Conservation (phyloP, 2,113 vertebrate genomes). For the Lota lota region DNA sequence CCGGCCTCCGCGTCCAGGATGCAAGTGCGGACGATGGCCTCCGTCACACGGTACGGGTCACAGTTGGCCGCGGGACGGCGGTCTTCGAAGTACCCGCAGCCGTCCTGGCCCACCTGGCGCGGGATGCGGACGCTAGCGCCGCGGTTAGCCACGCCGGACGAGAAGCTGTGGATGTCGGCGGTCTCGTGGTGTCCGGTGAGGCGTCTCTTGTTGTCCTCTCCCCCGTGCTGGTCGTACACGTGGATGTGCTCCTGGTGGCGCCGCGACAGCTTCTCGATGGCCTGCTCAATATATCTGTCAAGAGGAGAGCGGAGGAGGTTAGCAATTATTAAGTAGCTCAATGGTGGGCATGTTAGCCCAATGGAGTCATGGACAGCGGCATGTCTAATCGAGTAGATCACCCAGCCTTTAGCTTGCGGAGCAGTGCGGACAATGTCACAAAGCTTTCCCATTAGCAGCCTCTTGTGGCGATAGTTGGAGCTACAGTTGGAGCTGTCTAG, state of each 20-base stretch:
- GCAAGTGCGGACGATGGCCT: constrained; percentile 87
- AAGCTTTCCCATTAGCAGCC: too few relatives aligned
- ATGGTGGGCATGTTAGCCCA: background rate
- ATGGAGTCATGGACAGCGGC: too few relatives aligned
- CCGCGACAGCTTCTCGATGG: constrained; percentile 84
- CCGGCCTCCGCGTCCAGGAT: constrained; percentile 86
- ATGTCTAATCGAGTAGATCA: too few relatives aligned
- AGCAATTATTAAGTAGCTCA: background rate
- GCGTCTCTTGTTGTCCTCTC: constrained; percentile 88
- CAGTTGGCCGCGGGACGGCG: constrained; percentile 93
- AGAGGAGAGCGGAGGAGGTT: background rate
- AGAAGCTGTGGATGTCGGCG: constrained; percentile 90
- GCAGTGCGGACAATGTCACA: too few relatives aligned
- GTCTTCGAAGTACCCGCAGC: constrained; percentile 93
- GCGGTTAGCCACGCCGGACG: constrained; percentile 87
- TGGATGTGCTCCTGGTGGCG: constrained; percentile 90
- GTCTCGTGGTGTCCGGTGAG: constrained; percentile 89
- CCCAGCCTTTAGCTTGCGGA: too few relatives aligned
- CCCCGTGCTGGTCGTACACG: constrained; percentile 90
- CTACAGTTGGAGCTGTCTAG: too few relatives aligned
- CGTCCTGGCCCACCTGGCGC: constrained; percentile 82
- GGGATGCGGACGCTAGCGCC: constrained; percentile 93
- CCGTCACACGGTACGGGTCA: constrained; percentile 87
- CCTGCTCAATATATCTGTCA: constrained; percentile 84
- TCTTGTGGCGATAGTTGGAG: too few relatives aligned